A percentile compares a stretch with the other conserved stretches of the same genome.
Conservation (phyloP, 2,888 invertebrate species). For the Mythimna loreyi region DNA sequence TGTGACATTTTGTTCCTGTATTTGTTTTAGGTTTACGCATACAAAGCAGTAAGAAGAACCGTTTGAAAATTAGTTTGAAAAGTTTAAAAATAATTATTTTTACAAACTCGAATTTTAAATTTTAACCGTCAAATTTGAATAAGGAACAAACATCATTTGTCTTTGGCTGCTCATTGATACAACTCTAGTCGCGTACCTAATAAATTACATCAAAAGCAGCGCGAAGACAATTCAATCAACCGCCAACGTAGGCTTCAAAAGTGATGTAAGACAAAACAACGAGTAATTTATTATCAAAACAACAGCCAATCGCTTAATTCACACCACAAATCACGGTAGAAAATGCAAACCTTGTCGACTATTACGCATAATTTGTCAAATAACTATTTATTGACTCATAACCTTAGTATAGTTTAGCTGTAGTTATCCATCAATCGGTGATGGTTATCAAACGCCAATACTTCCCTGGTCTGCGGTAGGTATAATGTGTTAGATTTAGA, state of each 20-base stretch:
- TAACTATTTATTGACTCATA: slow-evolving; percentile 59
- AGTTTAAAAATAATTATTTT: neutral
- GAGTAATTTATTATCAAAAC: slow-evolving; percentile 21
- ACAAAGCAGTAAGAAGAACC: too few species aligned
- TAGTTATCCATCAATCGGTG: slow-evolving; percentile 57
- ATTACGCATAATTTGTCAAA: slow-evolving; percentile 59
- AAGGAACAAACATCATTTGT: neutral
- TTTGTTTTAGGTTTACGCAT: neutral
- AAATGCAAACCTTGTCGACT: slow-evolving; percentile 49
- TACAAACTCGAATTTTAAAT: neutral
- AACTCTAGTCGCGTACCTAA: neutral
- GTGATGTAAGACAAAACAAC: slow-evolving; percentile 28
- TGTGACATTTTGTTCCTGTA: neutral
- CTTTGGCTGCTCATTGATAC: slow-evolving; percentile 6
- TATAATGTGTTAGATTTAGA: slow-evolving; percentile 78
- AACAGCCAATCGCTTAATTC: slow-evolving; percentile 37
- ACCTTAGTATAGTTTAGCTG: slow-evolving; percentile 11
- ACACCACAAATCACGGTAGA: slow-evolving; percentile 54
- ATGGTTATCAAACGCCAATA: slow-evolving; percentile 57
- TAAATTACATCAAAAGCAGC: slow-evolving; percentile 8
- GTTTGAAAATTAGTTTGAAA: neutral
- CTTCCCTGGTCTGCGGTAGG: slow-evolving; percentile 84
- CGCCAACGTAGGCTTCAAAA: slow-evolving; percentile 37
- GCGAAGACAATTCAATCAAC: slow-evolving; percentile 36
- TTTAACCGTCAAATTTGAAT: neutral